Evolutionary conservation across 2,113 vertebrate species (phyloP).

Genomic region (Sula dactylatra): DNA sequence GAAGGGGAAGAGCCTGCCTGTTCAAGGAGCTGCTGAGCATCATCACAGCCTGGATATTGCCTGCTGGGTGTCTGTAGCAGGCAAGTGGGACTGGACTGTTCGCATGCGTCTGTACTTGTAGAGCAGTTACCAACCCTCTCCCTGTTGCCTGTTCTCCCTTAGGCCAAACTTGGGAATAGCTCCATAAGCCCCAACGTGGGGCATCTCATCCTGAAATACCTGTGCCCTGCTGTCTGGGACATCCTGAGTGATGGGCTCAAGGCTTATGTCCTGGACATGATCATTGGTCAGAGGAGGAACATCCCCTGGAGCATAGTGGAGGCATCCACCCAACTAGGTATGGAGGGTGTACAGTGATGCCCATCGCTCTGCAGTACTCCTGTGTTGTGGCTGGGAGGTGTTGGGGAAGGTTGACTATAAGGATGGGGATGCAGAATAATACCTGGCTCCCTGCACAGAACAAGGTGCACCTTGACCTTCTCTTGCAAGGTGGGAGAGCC

Average conservation of each 20-base stretch:
- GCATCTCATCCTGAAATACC: conserved; percentile 94
- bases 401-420: not conserved
- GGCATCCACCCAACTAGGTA: conserved; percentile 92
- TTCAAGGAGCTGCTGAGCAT: not conserved
- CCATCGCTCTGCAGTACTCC: fast-evolving
- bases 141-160: not conserved
- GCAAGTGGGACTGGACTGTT: not conserved
- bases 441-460: not conserved
- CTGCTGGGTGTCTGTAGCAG: not conserved
- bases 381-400: not conserved
- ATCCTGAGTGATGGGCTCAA: conserved; percentile 91
- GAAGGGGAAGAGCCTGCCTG: not conserved
- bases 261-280: conserved; percentile 90
- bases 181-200: conserved; percentile 96
- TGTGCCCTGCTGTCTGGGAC: conserved; percentile 90
- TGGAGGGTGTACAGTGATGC: not conserved
- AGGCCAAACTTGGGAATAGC: conserved; percentile 97
- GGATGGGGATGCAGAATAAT: not conserved
- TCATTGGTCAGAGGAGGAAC: conserved; percentile 91
- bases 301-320: conserved; percentile 94
- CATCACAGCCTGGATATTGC: not conserved
- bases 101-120: not conserved
- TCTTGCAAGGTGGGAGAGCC: not conserved
- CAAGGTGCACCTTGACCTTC: not conserved
- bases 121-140: not conserved